A percentile compares a stretch with the other conserved stretches of the same genome.
Conservation (phyloP, 2,888 invertebrate genomes). For the Meiosimyza decipiens region DNA sequence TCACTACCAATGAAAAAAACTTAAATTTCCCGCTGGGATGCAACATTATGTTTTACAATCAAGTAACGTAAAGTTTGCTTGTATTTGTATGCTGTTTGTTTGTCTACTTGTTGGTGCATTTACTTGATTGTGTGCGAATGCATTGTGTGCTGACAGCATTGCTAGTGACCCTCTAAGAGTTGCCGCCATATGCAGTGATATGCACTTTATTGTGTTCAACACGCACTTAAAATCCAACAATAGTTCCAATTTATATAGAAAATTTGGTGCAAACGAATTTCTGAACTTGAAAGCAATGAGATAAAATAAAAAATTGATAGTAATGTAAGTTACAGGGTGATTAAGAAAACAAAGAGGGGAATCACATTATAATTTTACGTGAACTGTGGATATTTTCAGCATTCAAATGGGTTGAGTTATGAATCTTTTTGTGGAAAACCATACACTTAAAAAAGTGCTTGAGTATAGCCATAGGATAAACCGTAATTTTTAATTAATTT, state of each 20-base stretch:
- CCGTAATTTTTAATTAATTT: no score
- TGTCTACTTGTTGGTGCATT: neutral
- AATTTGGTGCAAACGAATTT: conserved; percentile 8
- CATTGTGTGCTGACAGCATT: conserved; percentile 13
- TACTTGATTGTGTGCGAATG: neutral
- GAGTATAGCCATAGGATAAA: no score
- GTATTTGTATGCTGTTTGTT: conserved; percentile 6
- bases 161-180: conserved; percentile 20
- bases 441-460: no score
- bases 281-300: neutral
- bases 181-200: conserved; percentile 32
- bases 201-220: conserved; percentile 32
- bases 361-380: neutral
- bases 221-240: conserved; percentile 30
- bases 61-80: neutral
- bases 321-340: neutral
- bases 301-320: neutral
- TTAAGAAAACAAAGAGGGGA: neutral
- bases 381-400: neutral
- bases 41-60: no score
- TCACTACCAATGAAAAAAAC: no score
- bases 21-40: no score
- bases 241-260: conserved; percentile 23
- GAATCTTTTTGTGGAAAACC: no score
- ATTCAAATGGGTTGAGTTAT: neutral